A percentile compares a stretch with the other conserved stretches of the same genome.
These are phyloP conservation scores for Leucopsar rothschildi DNA, from an alignment of 2,113 vertebrate species.

Conservation along the genomic window DNA sequence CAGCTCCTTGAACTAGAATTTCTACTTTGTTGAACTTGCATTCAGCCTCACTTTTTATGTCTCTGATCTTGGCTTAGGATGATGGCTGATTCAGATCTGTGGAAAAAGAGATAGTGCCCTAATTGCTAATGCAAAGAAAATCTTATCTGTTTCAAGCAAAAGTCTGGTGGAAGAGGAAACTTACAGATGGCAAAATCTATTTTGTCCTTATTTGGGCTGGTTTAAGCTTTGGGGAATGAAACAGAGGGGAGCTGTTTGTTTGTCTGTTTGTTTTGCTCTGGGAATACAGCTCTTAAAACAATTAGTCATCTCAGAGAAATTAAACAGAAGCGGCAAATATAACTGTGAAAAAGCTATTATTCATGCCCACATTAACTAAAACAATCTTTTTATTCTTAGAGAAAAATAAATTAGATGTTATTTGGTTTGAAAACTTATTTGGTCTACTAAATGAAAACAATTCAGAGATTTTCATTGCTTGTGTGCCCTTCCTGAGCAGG, in stretches of 20 bases:
- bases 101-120: conserved; percentile 40
- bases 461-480: background rate
- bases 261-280: conserved; percentile 19
- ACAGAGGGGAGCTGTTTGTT: background rate
- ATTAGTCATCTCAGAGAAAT: conserved; percentile 56
- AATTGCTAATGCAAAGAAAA: conserved; percentile 58
- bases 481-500: background rate
- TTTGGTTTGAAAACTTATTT: background rate
- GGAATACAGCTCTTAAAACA: conserved; percentile 32
- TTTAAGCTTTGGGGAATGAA: background rate
- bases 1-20: conserved; percentile 38
- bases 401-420: background rate
- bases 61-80: conserved; percentile 63
- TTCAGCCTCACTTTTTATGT: conserved; percentile 34
- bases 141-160: conserved; percentile 46
- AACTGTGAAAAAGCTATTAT: conserved; percentile 31
- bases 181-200: conserved; percentile 21
- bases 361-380: conserved; percentile 8
- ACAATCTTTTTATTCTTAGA: background rate
- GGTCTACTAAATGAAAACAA: background rate
- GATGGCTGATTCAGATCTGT: conserved; percentile 59
- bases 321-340: conserved; percentile 19
- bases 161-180: conserved; percentile 7
- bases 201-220: conserved; percentile 8
- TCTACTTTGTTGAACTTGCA: conserved; percentile 46